Base-by-base conservation (phyloP, 2,113 vertebrate genomes). In the Hepsetus odoe region DNA sequence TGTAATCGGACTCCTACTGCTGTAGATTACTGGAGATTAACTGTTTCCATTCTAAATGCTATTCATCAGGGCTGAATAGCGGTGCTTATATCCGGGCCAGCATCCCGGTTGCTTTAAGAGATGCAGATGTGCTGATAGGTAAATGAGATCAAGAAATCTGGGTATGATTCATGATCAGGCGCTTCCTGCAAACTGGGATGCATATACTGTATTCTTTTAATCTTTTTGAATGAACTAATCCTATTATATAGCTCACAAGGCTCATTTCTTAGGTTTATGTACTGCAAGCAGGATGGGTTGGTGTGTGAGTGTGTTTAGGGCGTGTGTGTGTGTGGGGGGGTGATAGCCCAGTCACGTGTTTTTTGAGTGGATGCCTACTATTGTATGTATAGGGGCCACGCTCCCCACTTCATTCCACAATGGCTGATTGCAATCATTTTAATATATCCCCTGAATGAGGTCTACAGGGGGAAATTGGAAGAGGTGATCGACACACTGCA, bases 11-110 rank as follows among this genome's bases (percentile, higher is more conserved):
- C 44, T 51, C 69, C 40, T 74, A 68, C 74, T 71, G 55, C 40
- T 73, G 30, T 76, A 66, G 58, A 79, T 80, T 78, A 75, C 74
- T 26, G 14, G 46, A 79, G 42, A 81, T 80, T 22, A 84, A 77
- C 65, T 68, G 58, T 75, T 72, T 72, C 28, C 51, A 24, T 42
- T 77, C 46, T 62, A 40, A 20, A 40, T 24, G 46, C 24, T 14
- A 38, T 33, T 70, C 30, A 66, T n/a, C 9, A 46, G 4, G 76
- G 72, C 77, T 62, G 62, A 46, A 69, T 42, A 24, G 28, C 14
- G 11, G 30, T 22, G 12, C 59, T 40, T 26, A 42, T 69, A n/a
- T 82, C 61, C 46, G 12, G 0, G 38, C 68, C 49, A 35, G 33
- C 61, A 35, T 82, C 76, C 38, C 33, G n/a, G 70, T 38, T 67